Conservation (phyloP, 92 coral and sea anemone species). For the Palythoa grandiflora region DNA sequence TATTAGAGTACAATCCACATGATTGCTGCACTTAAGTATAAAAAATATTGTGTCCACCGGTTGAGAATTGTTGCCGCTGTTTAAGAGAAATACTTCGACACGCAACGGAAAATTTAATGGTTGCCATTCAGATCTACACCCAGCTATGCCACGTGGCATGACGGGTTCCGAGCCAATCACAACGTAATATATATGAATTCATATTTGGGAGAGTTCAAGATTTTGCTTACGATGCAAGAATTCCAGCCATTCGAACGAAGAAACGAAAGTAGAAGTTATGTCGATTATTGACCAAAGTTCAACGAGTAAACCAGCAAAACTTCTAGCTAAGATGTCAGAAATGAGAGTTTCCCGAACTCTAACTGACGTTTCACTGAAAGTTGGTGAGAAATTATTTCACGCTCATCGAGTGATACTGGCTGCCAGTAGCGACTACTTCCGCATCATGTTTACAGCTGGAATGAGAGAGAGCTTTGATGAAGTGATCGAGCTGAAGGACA, state of each 20-base stretch:
- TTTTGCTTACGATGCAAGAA: too few species aligned
- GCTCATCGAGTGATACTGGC: background rate
- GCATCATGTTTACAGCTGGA: background rate
- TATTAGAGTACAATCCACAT: too few species aligned
- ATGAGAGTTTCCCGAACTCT: background rate
- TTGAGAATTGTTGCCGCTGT: too few species aligned
- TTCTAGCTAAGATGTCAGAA: background rate
- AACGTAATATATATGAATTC: too few species aligned
- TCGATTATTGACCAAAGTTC: background rate
- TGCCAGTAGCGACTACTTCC: background rate
- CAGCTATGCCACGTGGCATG: too few species aligned
- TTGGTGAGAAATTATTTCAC: background rate
- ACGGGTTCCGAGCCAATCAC: too few species aligned
- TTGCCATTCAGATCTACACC: too few species aligned
- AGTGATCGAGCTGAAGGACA: background rate
- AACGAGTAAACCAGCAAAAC: background rate
- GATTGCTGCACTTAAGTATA: too few species aligned
- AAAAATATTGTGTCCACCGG: too few species aligned
- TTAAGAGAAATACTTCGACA: too few species aligned
- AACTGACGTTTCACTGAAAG: background rate
- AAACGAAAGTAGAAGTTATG: background rate
- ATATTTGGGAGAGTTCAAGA: too few species aligned
- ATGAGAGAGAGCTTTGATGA: background rate
- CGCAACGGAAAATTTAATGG: too few species aligned
- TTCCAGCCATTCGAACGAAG: background rate